Percentiles rank a stretch among this genome's conserved stretches.
These are phyloP conservation scores for Schizotus pectinicornis DNA, from an alignment of 2,888 invertebrate species.

Conservation along the genomic window DNA sequence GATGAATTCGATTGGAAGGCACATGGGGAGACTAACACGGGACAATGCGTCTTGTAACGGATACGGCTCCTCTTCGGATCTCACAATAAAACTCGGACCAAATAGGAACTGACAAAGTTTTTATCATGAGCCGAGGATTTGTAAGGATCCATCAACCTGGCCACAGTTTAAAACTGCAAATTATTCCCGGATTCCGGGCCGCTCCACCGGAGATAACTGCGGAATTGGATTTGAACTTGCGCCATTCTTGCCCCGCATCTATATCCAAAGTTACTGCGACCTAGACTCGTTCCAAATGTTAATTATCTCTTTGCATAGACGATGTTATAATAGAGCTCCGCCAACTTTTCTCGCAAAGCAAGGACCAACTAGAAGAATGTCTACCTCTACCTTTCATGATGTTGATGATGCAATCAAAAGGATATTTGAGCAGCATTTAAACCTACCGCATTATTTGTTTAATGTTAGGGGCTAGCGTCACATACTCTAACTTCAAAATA, in stretches of 20 bases:
- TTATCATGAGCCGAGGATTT: slow-evolving; percentile 17
- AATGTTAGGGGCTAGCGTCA: too few species aligned
- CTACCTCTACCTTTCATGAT: too few species aligned
- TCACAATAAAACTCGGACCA: slow-evolving; percentile 17
- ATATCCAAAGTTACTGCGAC: too few species aligned
- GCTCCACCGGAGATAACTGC: neutral
- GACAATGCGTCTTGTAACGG: slow-evolving; percentile 28
- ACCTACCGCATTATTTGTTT: too few species aligned
- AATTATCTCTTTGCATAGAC: too few species aligned
- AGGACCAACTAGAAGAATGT: too few species aligned
- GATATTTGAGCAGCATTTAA: too few species aligned
- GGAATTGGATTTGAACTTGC: neutral
- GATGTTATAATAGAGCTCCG: too few species aligned
- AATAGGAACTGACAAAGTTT: slow-evolving; percentile 27
- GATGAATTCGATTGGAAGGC: slow-evolving; percentile 49
- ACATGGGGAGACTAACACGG: slow-evolving; percentile 28
- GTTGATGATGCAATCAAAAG: too few species aligned
- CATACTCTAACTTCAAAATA: too few species aligned
- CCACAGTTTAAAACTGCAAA: slow-evolving; percentile 9
- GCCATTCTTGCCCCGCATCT: neutral
- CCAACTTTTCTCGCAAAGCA: too few species aligned
- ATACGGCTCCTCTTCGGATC: slow-evolving; percentile 9
- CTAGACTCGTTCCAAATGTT: too few species aligned
- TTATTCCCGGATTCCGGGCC: neutral
- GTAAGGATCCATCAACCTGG: slow-evolving; percentile 11